Base-by-base conservation (phyloP, 1,140 invertebrate genomes). In the Anastatus disparis region DNA sequence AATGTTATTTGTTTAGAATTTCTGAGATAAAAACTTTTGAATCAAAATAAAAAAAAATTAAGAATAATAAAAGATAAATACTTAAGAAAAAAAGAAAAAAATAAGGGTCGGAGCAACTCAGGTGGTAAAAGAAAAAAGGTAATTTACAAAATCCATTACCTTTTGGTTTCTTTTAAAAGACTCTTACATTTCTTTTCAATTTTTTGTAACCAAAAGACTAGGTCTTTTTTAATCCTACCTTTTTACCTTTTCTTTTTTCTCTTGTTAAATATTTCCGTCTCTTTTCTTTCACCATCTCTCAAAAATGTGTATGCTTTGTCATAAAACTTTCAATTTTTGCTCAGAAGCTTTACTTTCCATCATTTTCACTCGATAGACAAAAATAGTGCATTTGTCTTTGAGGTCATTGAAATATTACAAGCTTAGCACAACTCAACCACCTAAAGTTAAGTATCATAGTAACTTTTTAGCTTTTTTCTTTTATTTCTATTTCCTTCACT, bases 351-450 rank as follows among this genome's bases (percentile, higher is more conserved):
- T 22, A 48, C 15, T 56, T 56, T 20, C 53, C 17, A n/a, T n/a
- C n/a, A n/a, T 27, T 56, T 56, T 56, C 12, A 17, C 31, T 38
- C 17, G 17, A 56, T 56, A 13, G 20, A 56, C 29, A 38, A 38
- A n/a, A n/a, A 56, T 38, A 17, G 53, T 38, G 53, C 13, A 56
- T 35, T 38, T 29, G 29, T 12, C 53, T 56, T 56, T 56, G 53
- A 56, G 10, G 53, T 31, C 13, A 20, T 1, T 10, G n/a, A 13
- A 38, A 38, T 38, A 35, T 56, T 24, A n/a, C 50, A 22, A 38
- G 17, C 29, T 35, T 9, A n/a, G 31, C n/a, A 3, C 27, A 31
- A 17, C 27, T 7, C 27, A 35, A 29, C 9, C 53, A 20, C n/a
- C 27, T 20, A 2, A 31, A 56, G 53, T 56, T 29, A 29, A 56